These are phyloP conservation scores for Hyla sarda DNA, from an alignment of 2,113 vertebrate species.

Conservation along the genomic window DNA sequence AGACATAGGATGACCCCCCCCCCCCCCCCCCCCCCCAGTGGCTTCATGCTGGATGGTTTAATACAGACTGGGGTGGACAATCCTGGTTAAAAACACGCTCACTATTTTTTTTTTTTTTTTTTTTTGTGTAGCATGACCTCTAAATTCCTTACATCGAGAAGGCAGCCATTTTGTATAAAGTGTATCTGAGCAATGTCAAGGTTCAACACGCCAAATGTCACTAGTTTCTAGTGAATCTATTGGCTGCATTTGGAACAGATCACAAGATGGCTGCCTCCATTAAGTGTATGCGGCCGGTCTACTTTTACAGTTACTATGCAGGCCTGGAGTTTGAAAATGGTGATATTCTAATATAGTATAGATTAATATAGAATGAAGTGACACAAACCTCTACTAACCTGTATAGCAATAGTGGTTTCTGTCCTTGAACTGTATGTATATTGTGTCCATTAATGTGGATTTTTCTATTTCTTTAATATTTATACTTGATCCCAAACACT, in stretches of 20 bases:
- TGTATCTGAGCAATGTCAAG: background rate
- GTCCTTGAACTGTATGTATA: background rate
- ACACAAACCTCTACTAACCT: background rate
- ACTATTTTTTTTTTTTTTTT: too few relatives aligned
- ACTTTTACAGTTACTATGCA: background rate
- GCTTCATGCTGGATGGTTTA: constrained; percentile 78
- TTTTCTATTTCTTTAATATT: background rate
- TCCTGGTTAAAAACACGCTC: constrained; percentile 72
- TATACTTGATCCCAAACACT: too few relatives aligned
- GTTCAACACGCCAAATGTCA: background rate
- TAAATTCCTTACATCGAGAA: background rate
- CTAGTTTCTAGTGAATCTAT: background rate
- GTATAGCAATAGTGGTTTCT: background rate
- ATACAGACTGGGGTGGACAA: constrained; percentile 87
- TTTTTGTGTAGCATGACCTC: background rate
- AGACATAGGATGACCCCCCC: constrained; percentile 62
- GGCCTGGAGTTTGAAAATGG: background rate
- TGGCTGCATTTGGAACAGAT: background rate
- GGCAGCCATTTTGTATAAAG: background rate
- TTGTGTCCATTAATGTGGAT: background rate
- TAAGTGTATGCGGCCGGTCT: background rate
- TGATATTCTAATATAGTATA: background rate
- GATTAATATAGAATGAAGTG: background rate
- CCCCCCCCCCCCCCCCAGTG: constrained; percentile 76
- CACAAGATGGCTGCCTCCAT: background rate